phyloP scores from a whole-genome alignment of 64 coral and sea anemone species.

The Actinia equina region DNA sequence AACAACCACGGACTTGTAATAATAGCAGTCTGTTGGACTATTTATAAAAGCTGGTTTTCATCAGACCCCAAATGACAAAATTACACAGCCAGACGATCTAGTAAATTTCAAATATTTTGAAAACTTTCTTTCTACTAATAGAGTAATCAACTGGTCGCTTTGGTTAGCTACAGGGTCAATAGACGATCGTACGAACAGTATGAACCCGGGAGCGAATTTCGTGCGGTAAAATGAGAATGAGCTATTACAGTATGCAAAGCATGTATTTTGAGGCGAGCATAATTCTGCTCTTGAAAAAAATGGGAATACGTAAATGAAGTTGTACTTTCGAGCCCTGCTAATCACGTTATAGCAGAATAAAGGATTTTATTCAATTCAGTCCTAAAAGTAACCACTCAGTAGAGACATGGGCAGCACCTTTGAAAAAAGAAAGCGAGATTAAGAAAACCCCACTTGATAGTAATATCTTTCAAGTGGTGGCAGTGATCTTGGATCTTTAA shows the following conservation, averaged over 20 bases:
- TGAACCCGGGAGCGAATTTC: background rate
- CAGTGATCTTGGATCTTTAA: conserved; percentile 1
- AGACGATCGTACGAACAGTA: background rate
- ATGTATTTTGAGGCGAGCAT: background rate
- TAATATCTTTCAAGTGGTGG: background rate
- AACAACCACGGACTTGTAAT: too few species aligned
- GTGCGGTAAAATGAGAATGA: too few species aligned
- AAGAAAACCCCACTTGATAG: conserved; percentile 23
- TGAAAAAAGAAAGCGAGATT: background rate
- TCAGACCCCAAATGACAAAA: background rate
- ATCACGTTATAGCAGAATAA: background rate
- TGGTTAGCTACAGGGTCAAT: background rate
- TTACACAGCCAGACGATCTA: background rate
- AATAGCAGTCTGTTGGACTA: background rate
- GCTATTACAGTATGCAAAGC: background rate
- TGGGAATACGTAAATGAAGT: background rate
- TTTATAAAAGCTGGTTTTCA: background rate
- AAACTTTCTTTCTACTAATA: background rate
- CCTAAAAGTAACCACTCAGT: background rate
- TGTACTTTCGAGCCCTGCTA: background rate
- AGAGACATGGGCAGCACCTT: background rate
- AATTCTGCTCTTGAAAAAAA: background rate
- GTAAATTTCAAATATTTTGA: background rate
- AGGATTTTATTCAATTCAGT: background rate
- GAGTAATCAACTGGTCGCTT: background rate